Percentiles rank a stretch among this genome's conserved stretches.
Evolutionary conservation across 2,888 invertebrate genomes (phyloP).

Genomic region (Ectemnius cavifrons): DNA sequence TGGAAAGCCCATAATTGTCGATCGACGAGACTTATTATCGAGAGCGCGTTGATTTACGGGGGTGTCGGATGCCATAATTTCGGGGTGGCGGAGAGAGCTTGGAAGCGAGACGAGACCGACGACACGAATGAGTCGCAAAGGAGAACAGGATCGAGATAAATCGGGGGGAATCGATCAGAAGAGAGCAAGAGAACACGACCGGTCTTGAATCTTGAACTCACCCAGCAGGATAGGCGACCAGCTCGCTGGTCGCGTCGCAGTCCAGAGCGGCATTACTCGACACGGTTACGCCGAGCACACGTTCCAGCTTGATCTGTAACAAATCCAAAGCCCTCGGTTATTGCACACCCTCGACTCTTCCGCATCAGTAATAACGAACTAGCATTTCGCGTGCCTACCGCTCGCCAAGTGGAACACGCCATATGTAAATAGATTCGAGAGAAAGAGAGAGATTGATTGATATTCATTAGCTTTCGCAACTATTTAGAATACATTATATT

Average conservation of each 20-base stretch:
- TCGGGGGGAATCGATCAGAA: slow-evolving; percentile 14
- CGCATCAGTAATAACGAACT: neutral
- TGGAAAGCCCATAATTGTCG: no score
- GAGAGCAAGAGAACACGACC: slow-evolving; percentile 16
- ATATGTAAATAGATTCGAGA: no score
- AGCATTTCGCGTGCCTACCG: no score
- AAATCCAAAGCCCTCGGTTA: slow-evolving; percentile 50
- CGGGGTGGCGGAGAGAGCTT: neutral
- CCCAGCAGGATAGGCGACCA: slow-evolving; percentile 98
- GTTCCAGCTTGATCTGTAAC: slow-evolving; percentile 95
- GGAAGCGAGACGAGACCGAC: neutral
- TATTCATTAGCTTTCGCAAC: no score
- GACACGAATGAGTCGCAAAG: slow-evolving; percentile 2
- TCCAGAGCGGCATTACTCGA: slow-evolving; percentile 94
- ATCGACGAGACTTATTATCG: no score
- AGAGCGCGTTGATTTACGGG: no score
- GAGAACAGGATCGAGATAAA: slow-evolving; percentile 30
- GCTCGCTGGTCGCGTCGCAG: slow-evolving; percentile 91
- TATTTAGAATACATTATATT: no score
- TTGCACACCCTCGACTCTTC: neutral
- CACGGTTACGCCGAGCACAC: slow-evolving; percentile 96
- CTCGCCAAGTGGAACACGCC: no score
- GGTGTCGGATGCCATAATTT: slow-evolving; percentile 11
- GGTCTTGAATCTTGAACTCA: slow-evolving; percentile 80
- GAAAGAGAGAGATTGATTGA: no score